These are phyloP conservation scores for Drosophila funebris DNA, from an alignment of 1,140 invertebrate genomes.

Conservation along the genomic window DNA sequence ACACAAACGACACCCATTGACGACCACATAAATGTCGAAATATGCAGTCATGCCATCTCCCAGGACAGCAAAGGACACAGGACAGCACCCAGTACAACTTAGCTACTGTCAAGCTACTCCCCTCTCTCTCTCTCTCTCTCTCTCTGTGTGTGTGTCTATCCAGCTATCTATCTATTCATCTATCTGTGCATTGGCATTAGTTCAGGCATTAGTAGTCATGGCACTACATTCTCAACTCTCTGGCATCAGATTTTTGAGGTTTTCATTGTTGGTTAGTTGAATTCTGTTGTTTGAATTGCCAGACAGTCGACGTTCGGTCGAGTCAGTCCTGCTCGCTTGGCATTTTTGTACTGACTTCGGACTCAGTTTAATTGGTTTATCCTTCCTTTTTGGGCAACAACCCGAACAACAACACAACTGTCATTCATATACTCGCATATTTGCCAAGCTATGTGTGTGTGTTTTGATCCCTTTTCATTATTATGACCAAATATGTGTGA, in stretches of 20 bases:
- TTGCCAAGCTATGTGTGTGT: slow-evolving; percentile 17
- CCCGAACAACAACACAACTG: background rate
- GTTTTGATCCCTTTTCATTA: slow-evolving; percentile 55
- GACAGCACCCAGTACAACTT: slow-evolving; percentile 5
- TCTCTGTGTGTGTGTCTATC: too few relatives aligned
- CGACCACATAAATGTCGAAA: slow-evolving; percentile 82
- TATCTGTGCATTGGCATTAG: background rate
- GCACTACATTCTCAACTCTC: slow-evolving; percentile 33
- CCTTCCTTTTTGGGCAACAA: slow-evolving; percentile 48
- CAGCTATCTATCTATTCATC: too few relatives aligned
- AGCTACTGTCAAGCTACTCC: background rate
- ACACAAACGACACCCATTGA: slow-evolving; percentile 78
- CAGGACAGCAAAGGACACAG: background rate
- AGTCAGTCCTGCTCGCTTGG: slow-evolving; percentile 35
- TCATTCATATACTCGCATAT: slow-evolving; percentile 27
- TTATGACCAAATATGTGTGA: slow-evolving; percentile 5
- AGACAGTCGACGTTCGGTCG: slow-evolving; percentile 52
- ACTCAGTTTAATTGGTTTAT: slow-evolving; percentile 79
- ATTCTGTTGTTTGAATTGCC: slow-evolving; percentile 75
- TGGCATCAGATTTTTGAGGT: slow-evolving; percentile 70
- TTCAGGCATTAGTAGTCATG: slow-evolving; percentile 65
- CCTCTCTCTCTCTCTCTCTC: background rate
- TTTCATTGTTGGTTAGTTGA: slow-evolving; percentile 80
- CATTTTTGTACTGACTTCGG: slow-evolving; percentile 47
- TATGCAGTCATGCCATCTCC: slow-evolving; percentile 57